Conservation (phyloP, 2,797 vertebrate species). For the Pangasius macronema region DNA sequence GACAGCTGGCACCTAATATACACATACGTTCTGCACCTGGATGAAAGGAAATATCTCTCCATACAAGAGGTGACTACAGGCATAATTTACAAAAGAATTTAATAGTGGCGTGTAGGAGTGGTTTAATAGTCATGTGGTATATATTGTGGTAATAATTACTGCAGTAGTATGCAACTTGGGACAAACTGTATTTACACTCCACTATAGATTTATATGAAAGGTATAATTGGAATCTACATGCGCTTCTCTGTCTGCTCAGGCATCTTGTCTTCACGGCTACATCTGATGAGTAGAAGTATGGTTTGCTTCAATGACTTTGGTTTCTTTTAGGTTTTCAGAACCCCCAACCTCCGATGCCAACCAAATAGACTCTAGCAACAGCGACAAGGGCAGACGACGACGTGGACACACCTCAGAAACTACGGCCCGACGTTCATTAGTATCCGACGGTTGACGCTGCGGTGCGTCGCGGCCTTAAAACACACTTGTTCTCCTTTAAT, state of each 20-base stretch:
- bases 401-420: constrained; percentile 8
- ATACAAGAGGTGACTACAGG: background rate
- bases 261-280: constrained; percentile 4
- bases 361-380: background rate
- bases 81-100: background rate
- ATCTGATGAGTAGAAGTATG: too few species aligned
- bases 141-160: background rate
- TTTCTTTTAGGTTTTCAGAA: background rate
- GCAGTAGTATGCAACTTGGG: background rate
- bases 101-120: too few species aligned
- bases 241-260: background rate
- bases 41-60: background rate
- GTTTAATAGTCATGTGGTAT: too few species aligned
- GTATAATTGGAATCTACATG: background rate
- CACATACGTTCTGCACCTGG: background rate
- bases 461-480: background rate
- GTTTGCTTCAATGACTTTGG: too few species aligned
- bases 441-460: background rate
- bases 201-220: background rate
- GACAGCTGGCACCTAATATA: background rate
- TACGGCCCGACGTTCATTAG: background rate
- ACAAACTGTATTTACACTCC: background rate
- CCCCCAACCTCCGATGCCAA: background rate
- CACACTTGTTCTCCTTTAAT: background rate
- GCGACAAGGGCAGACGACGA: background rate